Base-by-base conservation (phyloP, 2,113 vertebrate genomes). In the Neogale vison region DNA sequence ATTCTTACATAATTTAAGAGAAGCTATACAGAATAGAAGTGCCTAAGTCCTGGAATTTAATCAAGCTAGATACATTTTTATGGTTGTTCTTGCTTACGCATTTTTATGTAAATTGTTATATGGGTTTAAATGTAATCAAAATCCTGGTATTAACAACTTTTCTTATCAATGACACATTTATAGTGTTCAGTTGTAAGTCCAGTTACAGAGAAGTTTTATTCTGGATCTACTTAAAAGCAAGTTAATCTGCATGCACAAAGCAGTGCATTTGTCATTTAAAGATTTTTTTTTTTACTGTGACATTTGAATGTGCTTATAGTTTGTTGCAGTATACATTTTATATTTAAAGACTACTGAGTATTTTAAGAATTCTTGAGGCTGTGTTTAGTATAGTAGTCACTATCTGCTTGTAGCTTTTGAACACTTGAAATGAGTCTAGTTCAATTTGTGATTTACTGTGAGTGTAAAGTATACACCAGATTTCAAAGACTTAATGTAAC, bases 401-500 rank as follows among this genome's bases (percentile, higher is more conserved):
- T 82, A 1, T 50, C 39, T 52, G 21, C 36, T 85, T 67, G 4
- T n/a, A 76, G 57, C 67, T 95, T 8, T 52, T 34, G 42, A 74
- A 61, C 45, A 76, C 57, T 93, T 57, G 57, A 93, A 86, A n/a
- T 57, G 36, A 69, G 29, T 63, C 21, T 81, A 88, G 23, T 57
- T 52, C 21, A 4, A 61, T 63, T 81, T 72, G 26, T 72, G 15
- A 74, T 76, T 96, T 92, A 29, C 36, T 31, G 12, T 71, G 71
- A 82, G 42, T 82, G 21, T 92, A 81, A 96, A 81, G 52, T 74
- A 55, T n/a, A 63, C 21, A 82, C 17, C 81, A n/a, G 21, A 39
- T 82, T 96, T 92, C 24, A 34, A 92, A 74, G 83, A 88, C 57
- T 63, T 69, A 39, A 5, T 86, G 61, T 79, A 65, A 91, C 90